These are phyloP conservation scores for Monomorium pharaonis DNA, from an alignment of 1,140 invertebrate species.

Conservation along the genomic window DNA sequence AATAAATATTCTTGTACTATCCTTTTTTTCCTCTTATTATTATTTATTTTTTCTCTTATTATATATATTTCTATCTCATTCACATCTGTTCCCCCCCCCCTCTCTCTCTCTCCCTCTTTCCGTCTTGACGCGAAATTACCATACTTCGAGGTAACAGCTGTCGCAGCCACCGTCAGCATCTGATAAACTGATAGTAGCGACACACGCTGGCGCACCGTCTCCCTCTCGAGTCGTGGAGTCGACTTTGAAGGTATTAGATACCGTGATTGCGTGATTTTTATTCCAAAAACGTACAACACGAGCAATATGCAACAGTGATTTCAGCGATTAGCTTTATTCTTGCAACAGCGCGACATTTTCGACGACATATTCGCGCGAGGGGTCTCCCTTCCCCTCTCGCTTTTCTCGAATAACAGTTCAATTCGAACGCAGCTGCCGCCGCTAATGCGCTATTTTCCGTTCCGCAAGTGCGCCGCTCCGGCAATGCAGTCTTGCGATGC, in stretches of 20 bases:
- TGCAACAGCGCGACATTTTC: background rate
- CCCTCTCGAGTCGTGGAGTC: background rate
- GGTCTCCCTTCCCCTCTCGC: background rate
- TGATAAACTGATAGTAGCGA: constrained; percentile 84
- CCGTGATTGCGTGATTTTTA: constrained; percentile 2
- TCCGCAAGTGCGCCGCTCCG: background rate
- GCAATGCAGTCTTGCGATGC: constrained; percentile 1
- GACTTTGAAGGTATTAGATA: background rate
- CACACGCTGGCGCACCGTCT: constrained; percentile 60
- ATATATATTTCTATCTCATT: background rate
- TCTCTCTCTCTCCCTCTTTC: constrained; percentile 2
- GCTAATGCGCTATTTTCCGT: constrained; percentile 46
- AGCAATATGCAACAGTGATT: constrained; percentile 22
- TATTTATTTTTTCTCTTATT: background rate
- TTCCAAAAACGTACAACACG: background rate
- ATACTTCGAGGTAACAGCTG: constrained; percentile 82
- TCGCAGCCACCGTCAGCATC: constrained; percentile 76
- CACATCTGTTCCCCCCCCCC: constrained; percentile 27
- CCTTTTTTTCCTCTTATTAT: background rate
- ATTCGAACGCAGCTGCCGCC: constrained; percentile 42
- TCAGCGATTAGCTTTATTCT: constrained; percentile 18
- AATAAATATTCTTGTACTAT: constrained; percentile 5
- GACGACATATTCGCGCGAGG: constrained; percentile 27
- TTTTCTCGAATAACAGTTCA: constrained; percentile 53
- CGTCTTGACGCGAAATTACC: constrained; percentile 78